Percentiles rank a stretch among this genome's conserved stretches.
These are phyloP conservation scores for Entomyzon cyanotis DNA, from an alignment of 2,113 vertebrate species.

Conservation along the genomic window DNA sequence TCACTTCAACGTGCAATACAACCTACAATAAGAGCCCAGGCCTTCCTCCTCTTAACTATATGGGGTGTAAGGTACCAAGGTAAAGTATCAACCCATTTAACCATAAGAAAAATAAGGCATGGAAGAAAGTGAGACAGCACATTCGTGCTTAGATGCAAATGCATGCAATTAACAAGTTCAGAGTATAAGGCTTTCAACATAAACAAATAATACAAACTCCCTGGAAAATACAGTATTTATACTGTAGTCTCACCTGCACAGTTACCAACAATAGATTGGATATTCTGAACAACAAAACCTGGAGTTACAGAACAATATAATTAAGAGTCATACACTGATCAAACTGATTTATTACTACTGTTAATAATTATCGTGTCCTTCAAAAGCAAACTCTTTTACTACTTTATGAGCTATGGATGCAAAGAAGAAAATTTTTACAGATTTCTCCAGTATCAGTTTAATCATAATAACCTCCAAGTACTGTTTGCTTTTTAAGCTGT, in stretches of 20 bases:
- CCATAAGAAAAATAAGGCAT: background rate
- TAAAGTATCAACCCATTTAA: background rate
- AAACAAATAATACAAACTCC: background rate
- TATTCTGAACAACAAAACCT: background rate
- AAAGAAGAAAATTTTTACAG: background rate
- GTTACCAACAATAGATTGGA: background rate
- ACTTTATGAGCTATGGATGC: background rate
- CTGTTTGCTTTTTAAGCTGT: slow-evolving; percentile 41
- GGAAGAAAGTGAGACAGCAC: background rate
- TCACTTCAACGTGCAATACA: background rate
- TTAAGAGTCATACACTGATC: background rate
- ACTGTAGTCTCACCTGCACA: background rate
- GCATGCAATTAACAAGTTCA: background rate
- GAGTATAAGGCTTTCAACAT: background rate
- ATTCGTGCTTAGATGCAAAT: background rate
- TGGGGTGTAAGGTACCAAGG: background rate
- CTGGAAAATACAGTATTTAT: background rate
- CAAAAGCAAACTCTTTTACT: background rate
- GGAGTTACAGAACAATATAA: background rate
- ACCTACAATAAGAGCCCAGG: accelerated
- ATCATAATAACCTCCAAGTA: slow-evolving; percentile 27
- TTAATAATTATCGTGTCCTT: background rate
- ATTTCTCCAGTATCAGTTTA: background rate
- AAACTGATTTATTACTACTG: background rate
- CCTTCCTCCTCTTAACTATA: background rate